A percentile compares a stretch with the other conserved stretches of the same genome.
Conservation (phyloP, 1,140 invertebrate genomes). For the Drosophila virilis region DNA sequence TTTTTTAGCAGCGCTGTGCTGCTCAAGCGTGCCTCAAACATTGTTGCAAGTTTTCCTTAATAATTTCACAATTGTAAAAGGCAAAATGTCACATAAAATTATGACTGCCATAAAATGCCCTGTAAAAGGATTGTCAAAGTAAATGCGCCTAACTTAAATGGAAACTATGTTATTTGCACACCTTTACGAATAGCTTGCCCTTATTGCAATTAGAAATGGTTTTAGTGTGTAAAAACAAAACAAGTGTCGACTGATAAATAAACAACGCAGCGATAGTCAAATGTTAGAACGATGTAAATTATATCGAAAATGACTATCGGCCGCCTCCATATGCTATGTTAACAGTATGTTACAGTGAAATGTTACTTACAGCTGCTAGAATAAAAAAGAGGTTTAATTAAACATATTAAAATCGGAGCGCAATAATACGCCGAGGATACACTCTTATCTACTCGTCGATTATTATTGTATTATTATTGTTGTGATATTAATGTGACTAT, state of each 20-base stretch:
- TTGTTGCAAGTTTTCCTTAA: slow-evolving; percentile 20
- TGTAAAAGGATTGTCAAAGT: background rate
- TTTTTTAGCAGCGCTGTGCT: slow-evolving; percentile 97
- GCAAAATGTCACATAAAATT: background rate
- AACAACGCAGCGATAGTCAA: slow-evolving; percentile 1
- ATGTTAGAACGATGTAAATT: background rate
- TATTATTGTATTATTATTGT: too few species aligned
- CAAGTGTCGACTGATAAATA: background rate
- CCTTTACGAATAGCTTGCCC: background rate
- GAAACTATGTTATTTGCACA: background rate
- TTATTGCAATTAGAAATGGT: background rate
- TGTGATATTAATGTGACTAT: background rate
- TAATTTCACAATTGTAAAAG: slow-evolving; percentile 50
- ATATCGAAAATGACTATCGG: background rate
- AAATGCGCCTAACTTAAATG: background rate
- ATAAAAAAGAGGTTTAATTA: too few species aligned
- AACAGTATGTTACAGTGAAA: too few species aligned
- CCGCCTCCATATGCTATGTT: too few species aligned
- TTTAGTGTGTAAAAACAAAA: background rate
- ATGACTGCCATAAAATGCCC: background rate
- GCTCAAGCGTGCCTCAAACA: slow-evolving; percentile 98
- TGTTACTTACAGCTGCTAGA: too few species aligned
- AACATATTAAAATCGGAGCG: too few species aligned
- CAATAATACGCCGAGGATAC: too few species aligned
- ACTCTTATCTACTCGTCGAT: too few species aligned